Evolutionary conservation across 2,113 vertebrate genomes (phyloP).

Genomic region (Oncorhynchus tshawytscha): DNA sequence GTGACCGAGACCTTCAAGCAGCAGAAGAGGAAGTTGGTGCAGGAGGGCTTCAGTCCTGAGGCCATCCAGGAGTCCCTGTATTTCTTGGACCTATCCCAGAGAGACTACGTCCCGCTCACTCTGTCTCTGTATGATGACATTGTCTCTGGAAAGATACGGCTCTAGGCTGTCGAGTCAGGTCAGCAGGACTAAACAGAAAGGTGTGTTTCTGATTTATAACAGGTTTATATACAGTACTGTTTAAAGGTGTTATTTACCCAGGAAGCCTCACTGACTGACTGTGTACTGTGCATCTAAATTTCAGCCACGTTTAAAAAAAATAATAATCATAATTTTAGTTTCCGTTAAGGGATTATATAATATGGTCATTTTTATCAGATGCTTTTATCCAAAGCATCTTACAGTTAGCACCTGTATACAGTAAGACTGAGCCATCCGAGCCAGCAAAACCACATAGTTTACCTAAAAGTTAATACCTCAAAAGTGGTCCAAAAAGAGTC

Average conservation of each 20-base stretch:
- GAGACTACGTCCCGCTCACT: conserved; percentile 70
- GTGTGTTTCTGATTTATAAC: not conserved
- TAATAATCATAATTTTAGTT: too few species aligned
- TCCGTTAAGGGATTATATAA: too few species aligned
- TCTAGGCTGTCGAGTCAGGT: conserved; percentile 49
- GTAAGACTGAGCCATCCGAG: too few species aligned
- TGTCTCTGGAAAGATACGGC: conserved; percentile 67
- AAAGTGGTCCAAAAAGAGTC: too few species aligned
- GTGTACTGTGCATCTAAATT: too few species aligned
- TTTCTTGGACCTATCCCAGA: conserved; percentile 67
- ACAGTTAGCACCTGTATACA: too few species aligned
- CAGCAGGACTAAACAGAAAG: not conserved
- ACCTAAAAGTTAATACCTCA: too few species aligned
- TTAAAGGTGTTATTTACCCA: not conserved
- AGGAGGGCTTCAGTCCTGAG: conserved; percentile 74
- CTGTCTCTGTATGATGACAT: conserved; percentile 62
- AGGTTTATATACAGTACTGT: not conserved
- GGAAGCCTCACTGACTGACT: too few species aligned
- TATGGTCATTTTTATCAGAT: too few species aligned
- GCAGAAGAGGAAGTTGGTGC: conserved; percentile 77
- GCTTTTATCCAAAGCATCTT: too few species aligned
- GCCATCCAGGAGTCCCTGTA: conserved; percentile 68
- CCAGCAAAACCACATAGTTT: too few species aligned
- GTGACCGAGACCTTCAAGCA: conserved; percentile 85
- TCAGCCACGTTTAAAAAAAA: too few species aligned